Evolutionary conservation across 2,113 vertebrate genomes (phyloP).

Genomic region (Mormyrus iriodes): DNA sequence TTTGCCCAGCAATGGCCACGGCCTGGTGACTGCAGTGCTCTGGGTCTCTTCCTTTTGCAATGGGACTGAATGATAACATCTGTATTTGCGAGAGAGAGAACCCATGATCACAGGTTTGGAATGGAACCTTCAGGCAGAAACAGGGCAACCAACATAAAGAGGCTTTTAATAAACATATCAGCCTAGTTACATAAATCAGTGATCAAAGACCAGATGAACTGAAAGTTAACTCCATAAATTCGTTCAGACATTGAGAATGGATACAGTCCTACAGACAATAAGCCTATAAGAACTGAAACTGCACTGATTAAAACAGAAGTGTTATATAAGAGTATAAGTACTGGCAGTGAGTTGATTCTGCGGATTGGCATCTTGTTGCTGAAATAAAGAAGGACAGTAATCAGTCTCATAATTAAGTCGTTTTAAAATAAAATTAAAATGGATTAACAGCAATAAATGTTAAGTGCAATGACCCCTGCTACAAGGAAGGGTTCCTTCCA

Average conservation of each 20-base stretch:
- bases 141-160: background rate
- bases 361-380: slow-evolving; percentile 64
- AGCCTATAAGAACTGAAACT: background rate
- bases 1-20: background rate
- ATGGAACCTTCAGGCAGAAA: background rate
- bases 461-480: background rate
- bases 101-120: background rate
- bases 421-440: background rate
- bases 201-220: too few relatives aligned
- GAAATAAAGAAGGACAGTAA: slow-evolving; percentile 5
- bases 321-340: slow-evolving; percentile 56
- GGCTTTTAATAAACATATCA: background rate
- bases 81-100: slow-evolving; percentile 55
- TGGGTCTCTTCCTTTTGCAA: slow-evolving; percentile 66
- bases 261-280: background rate
- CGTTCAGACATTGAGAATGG: background rate
- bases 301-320: background rate
- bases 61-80: slow-evolving; percentile 74
- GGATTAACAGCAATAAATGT: background rate
- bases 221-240: background rate
- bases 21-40: slow-evolving; percentile 41
- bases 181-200: background rate
- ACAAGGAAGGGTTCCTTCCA: background rate
- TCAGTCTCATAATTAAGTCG: background rate
- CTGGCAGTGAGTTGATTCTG: slow-evolving; percentile 78